These are phyloP conservation scores for Ophion slaviceki DNA, from an alignment of 2,888 invertebrate species.

Conservation along the genomic window DNA sequence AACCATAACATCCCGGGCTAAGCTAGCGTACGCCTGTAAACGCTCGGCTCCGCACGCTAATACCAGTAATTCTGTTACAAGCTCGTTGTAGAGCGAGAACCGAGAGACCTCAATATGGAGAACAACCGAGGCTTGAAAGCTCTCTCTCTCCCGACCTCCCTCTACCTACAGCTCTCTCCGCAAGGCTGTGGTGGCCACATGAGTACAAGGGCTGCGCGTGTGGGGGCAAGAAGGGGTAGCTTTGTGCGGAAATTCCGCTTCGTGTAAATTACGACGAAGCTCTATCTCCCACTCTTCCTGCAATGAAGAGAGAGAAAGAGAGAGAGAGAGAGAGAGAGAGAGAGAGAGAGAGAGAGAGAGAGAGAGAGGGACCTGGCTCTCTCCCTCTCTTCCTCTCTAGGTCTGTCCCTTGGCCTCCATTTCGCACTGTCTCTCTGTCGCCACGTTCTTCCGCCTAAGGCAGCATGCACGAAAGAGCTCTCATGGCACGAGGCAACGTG, in stretches of 20 bases:
- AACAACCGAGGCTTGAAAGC: constrained; percentile 41
- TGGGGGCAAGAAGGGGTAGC: constrained; percentile 50
- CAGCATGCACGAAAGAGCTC: constrained; percentile 36
- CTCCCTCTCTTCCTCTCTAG: neutral
- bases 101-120: constrained; percentile 47
- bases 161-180: constrained; percentile 17
- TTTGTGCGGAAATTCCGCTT: constrained; percentile 66
- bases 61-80: constrained; percentile 74
- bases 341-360: no score
- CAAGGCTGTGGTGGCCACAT: constrained; percentile 60
- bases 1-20: constrained; percentile 72
- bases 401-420: constrained; percentile 30
- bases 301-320: no score
- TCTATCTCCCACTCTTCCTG: constrained; percentile 21
- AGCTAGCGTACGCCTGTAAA: constrained; percentile 72
- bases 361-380: neutral
- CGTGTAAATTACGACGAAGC: constrained; percentile 64
- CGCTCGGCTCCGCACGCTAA: constrained; percentile 69
- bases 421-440: constrained; percentile 46
- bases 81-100: constrained; percentile 62
- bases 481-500: constrained; percentile 9
- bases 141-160: constrained; percentile 5
- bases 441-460: constrained; percentile 56
- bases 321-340: no score
- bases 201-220: constrained; percentile 38